Evolutionary conservation across 2,888 invertebrate genomes (phyloP), one percentile per base, ranked within the genome.

Genomic region (Platycheirus rosarum): DNA sequence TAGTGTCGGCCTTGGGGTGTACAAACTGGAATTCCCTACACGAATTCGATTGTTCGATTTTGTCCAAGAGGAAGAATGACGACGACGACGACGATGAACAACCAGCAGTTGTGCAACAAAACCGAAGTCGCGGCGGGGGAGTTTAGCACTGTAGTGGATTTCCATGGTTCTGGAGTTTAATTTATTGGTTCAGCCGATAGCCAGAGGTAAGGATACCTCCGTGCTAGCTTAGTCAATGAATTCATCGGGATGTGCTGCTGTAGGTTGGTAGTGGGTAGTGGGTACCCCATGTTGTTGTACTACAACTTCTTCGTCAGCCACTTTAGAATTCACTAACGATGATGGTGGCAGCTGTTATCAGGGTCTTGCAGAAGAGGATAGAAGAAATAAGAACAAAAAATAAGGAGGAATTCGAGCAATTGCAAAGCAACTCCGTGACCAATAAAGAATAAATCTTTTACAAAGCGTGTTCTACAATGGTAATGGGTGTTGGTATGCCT

Each of bases 281-380:
- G 16, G 14, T 49, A 60, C 40, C 48, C 26, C 23, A 44, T n/a
- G 29, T 42, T 62, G 70, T 71, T 57, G 51, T 62, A 44, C 8
- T 37, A 69, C 74, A 63, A 74, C 57, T 82, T 55, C 66, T 71
- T 66, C 23, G 0, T 40, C 9, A 8, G 37, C 13, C n/a, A 2
- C 11, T 14, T 23, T 48, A 29, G 16, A 35, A 55, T 35, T 32
- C 62, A 49, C 62, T 68, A 76, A 71, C 71, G 62, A 70, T 65
- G 80, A 46, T 53, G 70, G 80, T 70, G 80, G 80, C 80, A 77
- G 82, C 66, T 77, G 82, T 82, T 82, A 82, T 82, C 82, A 29
- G 44, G 37, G 42, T 35, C 51, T 66, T 66, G 42, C 77, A 82
- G 55, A 18, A 37, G 40, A 62, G 66, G 32, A 69, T 44, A 51